phyloP scores from a whole-genome alignment of 2,797 vertebrate species.

The Synanceia verrucosa region DNA sequence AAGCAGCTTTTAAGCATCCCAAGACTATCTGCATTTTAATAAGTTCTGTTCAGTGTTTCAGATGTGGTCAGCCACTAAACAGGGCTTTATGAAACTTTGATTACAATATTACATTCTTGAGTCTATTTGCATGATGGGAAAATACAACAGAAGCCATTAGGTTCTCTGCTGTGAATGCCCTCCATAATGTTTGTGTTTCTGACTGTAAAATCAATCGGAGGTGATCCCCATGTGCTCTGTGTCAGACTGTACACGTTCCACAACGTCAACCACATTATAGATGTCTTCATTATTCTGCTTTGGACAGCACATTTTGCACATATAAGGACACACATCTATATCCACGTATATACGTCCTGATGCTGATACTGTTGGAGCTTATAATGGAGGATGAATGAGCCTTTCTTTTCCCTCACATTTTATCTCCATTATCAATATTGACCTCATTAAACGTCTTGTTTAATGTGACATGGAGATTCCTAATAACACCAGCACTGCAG shows the following conservation, averaged over 20 bases:
- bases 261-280: neutral
- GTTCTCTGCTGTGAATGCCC: neutral
- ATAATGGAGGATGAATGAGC: neutral
- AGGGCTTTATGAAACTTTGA: too few species aligned
- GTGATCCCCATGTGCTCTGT: neutral
- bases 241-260: neutral
- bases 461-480: neutral
- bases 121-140: too few species aligned
- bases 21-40: neutral
- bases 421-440: neutral
- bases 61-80: too few species aligned
- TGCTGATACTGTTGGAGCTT: neutral
- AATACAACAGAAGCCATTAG: neutral
- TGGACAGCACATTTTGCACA: neutral
- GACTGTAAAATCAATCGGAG: neutral
- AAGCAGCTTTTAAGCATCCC: neutral
- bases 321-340: too few species aligned
- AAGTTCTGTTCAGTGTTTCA: too few species aligned
- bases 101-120: too few species aligned
- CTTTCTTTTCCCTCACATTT: neutral
- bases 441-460: neutral
- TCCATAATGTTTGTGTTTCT: neutral
- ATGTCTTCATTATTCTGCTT: slow-evolving; percentile 7
- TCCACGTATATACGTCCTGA: too few species aligned
- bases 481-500: neutral